These are phyloP conservation scores for Axea sp. DNA, from an alignment of 2,888 invertebrate species.

Conservation along the genomic window DNA sequence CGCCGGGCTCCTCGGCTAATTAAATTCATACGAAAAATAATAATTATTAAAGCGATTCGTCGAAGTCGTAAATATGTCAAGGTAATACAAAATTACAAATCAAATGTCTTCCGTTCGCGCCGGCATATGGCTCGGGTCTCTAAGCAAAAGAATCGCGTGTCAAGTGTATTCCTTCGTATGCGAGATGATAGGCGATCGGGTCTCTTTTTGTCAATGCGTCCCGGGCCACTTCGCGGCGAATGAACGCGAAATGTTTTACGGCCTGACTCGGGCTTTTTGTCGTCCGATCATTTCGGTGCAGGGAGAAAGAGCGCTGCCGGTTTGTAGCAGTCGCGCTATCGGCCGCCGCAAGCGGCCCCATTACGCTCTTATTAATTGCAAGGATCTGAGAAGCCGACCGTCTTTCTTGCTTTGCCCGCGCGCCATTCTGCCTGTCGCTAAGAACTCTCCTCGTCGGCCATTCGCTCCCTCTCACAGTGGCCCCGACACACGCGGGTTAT, in stretches of 20 bases:
- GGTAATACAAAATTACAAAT: slow-evolving; percentile 54
- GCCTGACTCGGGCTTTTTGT: slow-evolving; percentile 61
- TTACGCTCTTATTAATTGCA: slow-evolving; percentile 79
- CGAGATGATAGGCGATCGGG: slow-evolving; percentile 60
- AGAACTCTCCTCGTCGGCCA: slow-evolving; percentile 66
- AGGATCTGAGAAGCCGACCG: slow-evolving; percentile 77
- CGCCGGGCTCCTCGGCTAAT: slow-evolving; percentile 17
- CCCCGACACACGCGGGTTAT: slow-evolving; percentile 43
- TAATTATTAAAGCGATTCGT: slow-evolving; percentile 38
- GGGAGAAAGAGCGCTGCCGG: slow-evolving; percentile 41
- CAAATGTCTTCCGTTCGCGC: slow-evolving; percentile 51
- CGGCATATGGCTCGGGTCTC: slow-evolving; percentile 40
- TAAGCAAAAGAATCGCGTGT: slow-evolving; percentile 60
- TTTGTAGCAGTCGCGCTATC: slow-evolving; percentile 69
- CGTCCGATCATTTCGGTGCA: slow-evolving; percentile 63
- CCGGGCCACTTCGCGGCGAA: slow-evolving; percentile 69
- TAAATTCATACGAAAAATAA: slow-evolving; percentile 46
- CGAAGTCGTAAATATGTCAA: slow-evolving; percentile 58
- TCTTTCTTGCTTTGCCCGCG: slow-evolving; percentile 77
- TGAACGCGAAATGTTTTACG: slow-evolving; percentile 73
- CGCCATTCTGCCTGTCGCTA: slow-evolving; percentile 73
- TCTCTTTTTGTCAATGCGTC: slow-evolving; percentile 70
- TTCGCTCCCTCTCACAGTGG: slow-evolving; percentile 60
- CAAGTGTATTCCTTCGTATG: slow-evolving; percentile 58
- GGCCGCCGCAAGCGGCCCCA: slow-evolving; percentile 72